Evolutionary conservation across 2,113 vertebrate genomes (phyloP).

Genomic region (Prietella phreatophila): DNA sequence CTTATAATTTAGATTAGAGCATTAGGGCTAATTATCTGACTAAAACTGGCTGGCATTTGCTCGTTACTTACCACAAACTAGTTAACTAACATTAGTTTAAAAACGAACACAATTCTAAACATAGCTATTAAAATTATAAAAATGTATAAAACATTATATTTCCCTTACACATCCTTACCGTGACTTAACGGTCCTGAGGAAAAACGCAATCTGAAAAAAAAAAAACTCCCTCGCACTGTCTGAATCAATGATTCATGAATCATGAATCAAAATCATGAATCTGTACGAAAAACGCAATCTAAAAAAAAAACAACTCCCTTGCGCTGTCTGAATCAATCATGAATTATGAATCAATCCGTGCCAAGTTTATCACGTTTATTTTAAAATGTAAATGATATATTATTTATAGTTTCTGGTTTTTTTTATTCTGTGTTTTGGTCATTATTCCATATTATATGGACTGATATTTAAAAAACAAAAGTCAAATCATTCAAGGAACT

Average conservation of each 20-base stretch:
- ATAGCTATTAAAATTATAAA: no score
- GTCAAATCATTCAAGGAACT: background rate
- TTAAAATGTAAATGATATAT: background rate
- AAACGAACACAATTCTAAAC: no score
- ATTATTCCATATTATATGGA: background rate
- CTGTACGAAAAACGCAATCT: no score
- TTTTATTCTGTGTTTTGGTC: background rate
- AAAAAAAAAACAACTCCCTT: no score
- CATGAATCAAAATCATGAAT: no score
- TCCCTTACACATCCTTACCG: background rate
- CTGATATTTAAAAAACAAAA: background rate
- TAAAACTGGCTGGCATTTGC: background rate
- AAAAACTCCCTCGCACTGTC: background rate
- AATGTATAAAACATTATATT: background rate
- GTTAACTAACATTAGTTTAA: background rate
- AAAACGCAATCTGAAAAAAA: no score
- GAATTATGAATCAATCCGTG: no score
- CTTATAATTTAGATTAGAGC: background rate
- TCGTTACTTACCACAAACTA: background rate
- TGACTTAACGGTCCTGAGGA: no score
- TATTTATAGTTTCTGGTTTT: background rate
- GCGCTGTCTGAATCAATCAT: no score
- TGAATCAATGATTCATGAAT: no score
- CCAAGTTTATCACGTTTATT: background rate
- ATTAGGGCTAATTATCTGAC: background rate